Percentiles rank a stretch among this genome's conserved stretches.
phyloP scores from a whole-genome alignment of 2,888 invertebrate species.

The Rhogogaster chlorosoma region DNA sequence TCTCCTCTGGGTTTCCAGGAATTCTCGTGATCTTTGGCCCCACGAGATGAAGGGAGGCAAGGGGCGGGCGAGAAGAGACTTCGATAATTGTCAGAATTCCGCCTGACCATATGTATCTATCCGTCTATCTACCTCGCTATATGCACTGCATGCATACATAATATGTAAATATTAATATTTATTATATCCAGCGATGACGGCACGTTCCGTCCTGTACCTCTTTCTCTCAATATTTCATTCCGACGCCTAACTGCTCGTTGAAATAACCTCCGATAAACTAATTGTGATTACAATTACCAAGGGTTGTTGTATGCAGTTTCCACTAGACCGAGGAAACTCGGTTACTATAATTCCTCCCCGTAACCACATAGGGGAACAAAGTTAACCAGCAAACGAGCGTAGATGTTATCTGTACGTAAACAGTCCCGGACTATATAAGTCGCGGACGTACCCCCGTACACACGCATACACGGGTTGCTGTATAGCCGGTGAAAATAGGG shows the following conservation, averaged over 20 bases:
- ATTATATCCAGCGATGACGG: background rate
- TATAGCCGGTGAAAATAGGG: slow-evolving; percentile 12
- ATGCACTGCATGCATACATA: too few species aligned
- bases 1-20: slow-evolving; percentile 69
- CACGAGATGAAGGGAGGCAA: background rate
- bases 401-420: slow-evolving; percentile 70
- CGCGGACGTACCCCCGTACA: background rate
- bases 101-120: background rate
- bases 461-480: background rate
- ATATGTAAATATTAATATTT: background rate
- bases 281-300: slow-evolving; percentile 18
- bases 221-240: slow-evolving; percentile 1
- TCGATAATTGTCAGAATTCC: slow-evolving; percentile 48
- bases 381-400: slow-evolving; percentile 48
- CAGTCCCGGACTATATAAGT: slow-evolving; percentile 49
- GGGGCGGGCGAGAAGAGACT: background rate
- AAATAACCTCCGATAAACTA: slow-evolving; percentile 24
- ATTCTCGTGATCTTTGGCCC: slow-evolving; percentile 72
- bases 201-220: background rate
- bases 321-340: background rate
- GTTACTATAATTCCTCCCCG: slow-evolving; percentile 9
- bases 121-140: background rate
- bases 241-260: background rate
- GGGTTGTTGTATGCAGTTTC: background rate
- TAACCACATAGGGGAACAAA: slow-evolving; percentile 39